Conservation (phyloP, 2,797 vertebrate species). For the Mallotus villosus region DNA sequence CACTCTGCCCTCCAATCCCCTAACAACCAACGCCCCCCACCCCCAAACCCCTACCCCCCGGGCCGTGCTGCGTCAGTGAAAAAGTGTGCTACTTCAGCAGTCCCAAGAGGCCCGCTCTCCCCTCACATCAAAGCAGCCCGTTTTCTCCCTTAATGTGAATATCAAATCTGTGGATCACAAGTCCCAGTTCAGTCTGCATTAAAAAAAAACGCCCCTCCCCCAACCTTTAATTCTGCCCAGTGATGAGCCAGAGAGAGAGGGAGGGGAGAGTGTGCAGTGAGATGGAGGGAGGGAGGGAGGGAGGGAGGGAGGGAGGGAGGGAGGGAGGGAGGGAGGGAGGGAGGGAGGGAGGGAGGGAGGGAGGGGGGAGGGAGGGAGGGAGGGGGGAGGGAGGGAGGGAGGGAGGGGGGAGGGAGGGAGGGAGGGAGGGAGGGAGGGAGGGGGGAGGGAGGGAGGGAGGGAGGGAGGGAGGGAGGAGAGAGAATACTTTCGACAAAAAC, state of each 20-base stretch:
- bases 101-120: slow-evolving; percentile 65
- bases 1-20: slow-evolving; percentile 57
- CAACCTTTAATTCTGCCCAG: slow-evolving; percentile 79
- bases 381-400: slow-evolving; percentile 59
- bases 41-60: slow-evolving; percentile 9
- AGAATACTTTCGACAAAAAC: slow-evolving; percentile 63
- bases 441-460: too few relatives aligned
- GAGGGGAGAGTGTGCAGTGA: slow-evolving; percentile 60
- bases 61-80: slow-evolving; percentile 74
- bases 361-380: slow-evolving; percentile 45
- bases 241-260: slow-evolving; percentile 75
- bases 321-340: slow-evolving; percentile 45
- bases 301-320: slow-evolving; percentile 46
- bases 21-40: slow-evolving; percentile 34
- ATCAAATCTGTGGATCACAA: slow-evolving; percentile 80
- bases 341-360: slow-evolving; percentile 42
- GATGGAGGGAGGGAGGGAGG: slow-evolving; percentile 43
- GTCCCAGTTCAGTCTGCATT: slow-evolving; percentile 77
- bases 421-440: slow-evolving; percentile 52
- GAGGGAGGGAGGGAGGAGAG: slow-evolving; percentile 34
- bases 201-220: slow-evolving; percentile 71
- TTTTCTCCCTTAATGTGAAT: slow-evolving; percentile 79
- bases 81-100: slow-evolving; percentile 78
- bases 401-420: slow-evolving; percentile 59
- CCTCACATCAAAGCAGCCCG: slow-evolving; percentile 76